Conservation (phyloP, 2,888 invertebrate genomes). For the Hanleya hanleyi region DNA sequence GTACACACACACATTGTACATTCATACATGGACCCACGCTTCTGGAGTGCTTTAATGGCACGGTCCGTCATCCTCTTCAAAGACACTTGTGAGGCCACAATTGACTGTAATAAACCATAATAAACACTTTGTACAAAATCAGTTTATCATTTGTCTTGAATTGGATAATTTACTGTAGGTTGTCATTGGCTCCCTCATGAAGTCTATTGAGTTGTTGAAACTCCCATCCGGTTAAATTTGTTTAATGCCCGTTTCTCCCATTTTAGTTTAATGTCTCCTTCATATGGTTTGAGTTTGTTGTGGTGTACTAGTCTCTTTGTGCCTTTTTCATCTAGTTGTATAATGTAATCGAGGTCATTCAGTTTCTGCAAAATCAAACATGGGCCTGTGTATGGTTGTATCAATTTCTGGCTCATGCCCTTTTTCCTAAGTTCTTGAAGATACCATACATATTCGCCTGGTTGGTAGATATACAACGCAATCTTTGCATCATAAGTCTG, state of each 20-base stretch:
- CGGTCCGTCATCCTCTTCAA: no score
- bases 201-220: no score
- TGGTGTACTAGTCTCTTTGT: not conserved
- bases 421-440: not conserved
- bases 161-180: no score
- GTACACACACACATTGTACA: no score
- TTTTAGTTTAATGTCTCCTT: not conserved
- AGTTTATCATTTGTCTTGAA: no score
- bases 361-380: not conserved
- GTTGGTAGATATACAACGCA: not conserved
- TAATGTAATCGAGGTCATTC: not conserved
- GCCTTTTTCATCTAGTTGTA: not conserved
- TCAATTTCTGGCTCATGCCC: not conserved
- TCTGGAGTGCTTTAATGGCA: no score
- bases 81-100: no score
- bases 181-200: no score
- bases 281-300: not conserved
- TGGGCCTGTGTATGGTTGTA: not conserved
- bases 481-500: conserved; percentile 17
- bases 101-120: no score
- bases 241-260: not conserved
- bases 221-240: not conserved
- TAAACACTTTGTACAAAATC: no score
- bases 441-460: not conserved
- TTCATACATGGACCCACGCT: no score